Evolutionary conservation across 2,888 invertebrate genomes (phyloP).

Genomic region (Zygothrica quintamaculata): DNA sequence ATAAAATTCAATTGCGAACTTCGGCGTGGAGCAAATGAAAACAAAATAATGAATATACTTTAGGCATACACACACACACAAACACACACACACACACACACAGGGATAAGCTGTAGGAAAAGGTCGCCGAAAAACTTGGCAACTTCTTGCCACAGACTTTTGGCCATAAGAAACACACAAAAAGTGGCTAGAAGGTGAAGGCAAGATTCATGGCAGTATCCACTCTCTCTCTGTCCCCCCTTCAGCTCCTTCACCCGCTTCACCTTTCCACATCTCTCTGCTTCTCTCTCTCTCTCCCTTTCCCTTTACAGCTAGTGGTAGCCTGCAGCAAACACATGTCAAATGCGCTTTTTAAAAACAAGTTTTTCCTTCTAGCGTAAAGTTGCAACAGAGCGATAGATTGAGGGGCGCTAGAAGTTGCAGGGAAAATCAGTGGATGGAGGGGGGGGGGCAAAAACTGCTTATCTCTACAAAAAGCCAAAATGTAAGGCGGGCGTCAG

Average conservation of each 20-base stretch:
- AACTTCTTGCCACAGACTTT: constrained; percentile 64
- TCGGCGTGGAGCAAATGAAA: constrained; percentile 62
- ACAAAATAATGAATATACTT: constrained; percentile 69
- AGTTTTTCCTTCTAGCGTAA: constrained; percentile 77
- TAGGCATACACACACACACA: constrained; percentile 32
- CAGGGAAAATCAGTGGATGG: neutral
- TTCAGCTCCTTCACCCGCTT: neutral
- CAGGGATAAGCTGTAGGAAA: constrained; percentile 22
- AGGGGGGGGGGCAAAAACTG: constrained; percentile 48
- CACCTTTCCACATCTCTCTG: neutral
- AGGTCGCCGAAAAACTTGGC: constrained; percentile 69
- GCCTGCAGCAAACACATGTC: constrained; percentile 79
- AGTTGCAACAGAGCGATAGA: constrained; percentile 43
- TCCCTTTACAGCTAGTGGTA: constrained; percentile 1
- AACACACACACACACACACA: neutral
- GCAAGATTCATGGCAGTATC: neutral
- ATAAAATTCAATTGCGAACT: constrained; percentile 79
- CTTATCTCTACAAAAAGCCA: constrained; percentile 77
- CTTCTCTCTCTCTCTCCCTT: neutral
- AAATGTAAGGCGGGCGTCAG: constrained; percentile 35
- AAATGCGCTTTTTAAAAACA: constrained; percentile 74
- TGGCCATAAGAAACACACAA: constrained; percentile 43
- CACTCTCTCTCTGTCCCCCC: neutral
- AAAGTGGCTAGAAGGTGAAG: neutral
- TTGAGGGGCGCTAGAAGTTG: neutral